These are phyloP conservation scores for Engraulis encrasicolus DNA, from an alignment of 2,113 vertebrate species.

Conservation along the genomic window DNA sequence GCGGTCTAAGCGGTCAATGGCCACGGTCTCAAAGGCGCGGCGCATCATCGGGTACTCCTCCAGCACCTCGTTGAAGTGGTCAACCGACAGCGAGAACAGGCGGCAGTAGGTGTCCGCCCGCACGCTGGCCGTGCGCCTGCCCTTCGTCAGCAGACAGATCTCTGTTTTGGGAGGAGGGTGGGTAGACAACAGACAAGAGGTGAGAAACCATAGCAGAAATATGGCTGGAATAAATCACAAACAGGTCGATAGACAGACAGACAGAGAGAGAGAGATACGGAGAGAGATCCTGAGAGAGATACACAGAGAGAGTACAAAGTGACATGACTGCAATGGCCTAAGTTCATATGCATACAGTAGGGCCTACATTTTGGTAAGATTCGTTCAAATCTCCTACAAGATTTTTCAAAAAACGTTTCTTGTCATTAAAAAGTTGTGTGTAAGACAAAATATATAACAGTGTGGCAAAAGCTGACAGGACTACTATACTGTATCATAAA, in stretches of 20 bases:
- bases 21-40: slow-evolving; percentile 96
- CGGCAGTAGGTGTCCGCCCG: slow-evolving; percentile 97
- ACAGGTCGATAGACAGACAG: background rate
- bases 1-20: slow-evolving; percentile 95
- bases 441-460: too few species aligned
- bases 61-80: slow-evolving; percentile 98
- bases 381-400: too few species aligned
- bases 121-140: slow-evolving; percentile 94
- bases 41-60: slow-evolving; percentile 99
- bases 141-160: slow-evolving; percentile 96
- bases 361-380: too few species aligned
- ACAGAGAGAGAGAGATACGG: too few species aligned
- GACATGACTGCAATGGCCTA: too few species aligned
- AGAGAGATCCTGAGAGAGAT: too few species aligned
- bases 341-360: too few species aligned
- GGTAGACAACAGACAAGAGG: background rate
- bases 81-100: slow-evolving; percentile 95
- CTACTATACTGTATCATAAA: too few species aligned
- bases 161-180: slow-evolving; percentile 71
- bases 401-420: too few species aligned
- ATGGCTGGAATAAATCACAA: background rate
- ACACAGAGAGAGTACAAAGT: too few species aligned
- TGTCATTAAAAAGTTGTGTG: too few species aligned
- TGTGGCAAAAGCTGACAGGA: too few species aligned
- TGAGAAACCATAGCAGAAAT: background rate